Evolutionary conservation across 2,113 vertebrate genomes (phyloP).

Genomic region (Camarhynchus parvulus): DNA sequence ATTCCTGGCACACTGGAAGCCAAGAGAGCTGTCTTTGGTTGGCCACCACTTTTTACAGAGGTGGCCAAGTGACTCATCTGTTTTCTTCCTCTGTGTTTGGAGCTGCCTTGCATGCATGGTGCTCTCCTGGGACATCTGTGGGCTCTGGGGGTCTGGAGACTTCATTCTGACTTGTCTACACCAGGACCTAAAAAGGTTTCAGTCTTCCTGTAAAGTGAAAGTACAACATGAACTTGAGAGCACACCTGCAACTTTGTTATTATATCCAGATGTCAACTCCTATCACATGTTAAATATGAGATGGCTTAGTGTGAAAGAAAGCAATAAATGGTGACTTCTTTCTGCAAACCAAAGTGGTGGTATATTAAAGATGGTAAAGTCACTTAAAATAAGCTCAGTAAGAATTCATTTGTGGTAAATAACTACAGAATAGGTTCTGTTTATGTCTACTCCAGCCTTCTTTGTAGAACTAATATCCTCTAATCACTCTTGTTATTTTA

Average conservation of each 20-base stretch:
- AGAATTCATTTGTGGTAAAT: not conserved
- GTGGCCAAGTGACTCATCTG: not conserved
- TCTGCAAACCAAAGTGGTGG: not conserved
- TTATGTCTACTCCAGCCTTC: not conserved
- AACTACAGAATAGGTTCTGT: not conserved
- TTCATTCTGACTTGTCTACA: not conserved
- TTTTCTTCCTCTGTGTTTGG: not conserved
- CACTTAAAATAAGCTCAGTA: not conserved
- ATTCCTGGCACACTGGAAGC: not conserved
- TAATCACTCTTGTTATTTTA: not conserved
- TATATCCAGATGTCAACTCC: not conserved
- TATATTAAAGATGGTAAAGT: not conserved
- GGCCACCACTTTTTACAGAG: not conserved
- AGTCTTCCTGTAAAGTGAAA: not conserved
- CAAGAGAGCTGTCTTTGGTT: not conserved
- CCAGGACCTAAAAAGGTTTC: not conserved
- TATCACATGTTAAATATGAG: not conserved
- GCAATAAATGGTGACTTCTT: not conserved
- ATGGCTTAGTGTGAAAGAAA: not conserved
- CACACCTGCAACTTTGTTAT: not conserved
- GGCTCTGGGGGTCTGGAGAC: not conserved
- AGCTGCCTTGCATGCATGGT: rapidly evolving
- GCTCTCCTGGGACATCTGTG: not conserved
- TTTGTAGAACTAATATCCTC: not conserved
- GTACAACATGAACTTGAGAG: not conserved